Evolutionary conservation across 2,888 invertebrate genomes (phyloP), one percentile per base, ranked within the genome.

Genomic region (Ormia ochracea): DNA sequence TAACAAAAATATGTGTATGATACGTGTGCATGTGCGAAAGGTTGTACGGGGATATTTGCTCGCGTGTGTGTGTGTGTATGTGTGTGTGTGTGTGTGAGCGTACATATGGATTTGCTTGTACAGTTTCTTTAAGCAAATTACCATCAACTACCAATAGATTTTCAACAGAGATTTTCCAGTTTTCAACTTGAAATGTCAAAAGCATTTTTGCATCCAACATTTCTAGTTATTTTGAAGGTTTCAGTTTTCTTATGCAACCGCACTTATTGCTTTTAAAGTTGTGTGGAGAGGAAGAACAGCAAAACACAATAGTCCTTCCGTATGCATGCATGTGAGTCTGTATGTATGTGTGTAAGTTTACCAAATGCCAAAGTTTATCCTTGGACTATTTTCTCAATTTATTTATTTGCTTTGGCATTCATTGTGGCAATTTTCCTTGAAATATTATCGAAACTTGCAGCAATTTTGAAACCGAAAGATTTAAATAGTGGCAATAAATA

Each of bases 381-480:
- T 77, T 81, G 81, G 74, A 77, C 63, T 65, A 17, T 72, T n/a
- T n/a, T n/a, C n/a, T n/a, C n/a, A n/a, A n/a, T n/a, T 69, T 73
- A 14, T 33, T 72, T 43, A 19, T 61, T 21, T 41, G 9, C 23
- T 50, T 70, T 59, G 4, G 4, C 4, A 31, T 31, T 59, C 4
- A 4, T 56, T 23, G 10, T 56, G 12, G 45, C 0, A 17, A 9
- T 70, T 38, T 70, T 21, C 41, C 26, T n/a, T 19, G 2, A 14
- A 31, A 23, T 9, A 17, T 23, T 23, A 21, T 19, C 1, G 1
- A 21, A 9, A 41, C 9, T 3, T 4, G 17, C 45, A 31, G 48
- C 6, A 63, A 28, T 41, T 41, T 41, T 59, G 23, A 9, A 9
- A 3, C n/a, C n/a, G n/a, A n/a, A n/a, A n/a, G n/a, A n/a, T n/a